Evolutionary conservation across 2,888 invertebrate genomes (phyloP), one percentile per base, ranked within the genome.

Genomic region (Troides oblongomaculatus): DNA sequence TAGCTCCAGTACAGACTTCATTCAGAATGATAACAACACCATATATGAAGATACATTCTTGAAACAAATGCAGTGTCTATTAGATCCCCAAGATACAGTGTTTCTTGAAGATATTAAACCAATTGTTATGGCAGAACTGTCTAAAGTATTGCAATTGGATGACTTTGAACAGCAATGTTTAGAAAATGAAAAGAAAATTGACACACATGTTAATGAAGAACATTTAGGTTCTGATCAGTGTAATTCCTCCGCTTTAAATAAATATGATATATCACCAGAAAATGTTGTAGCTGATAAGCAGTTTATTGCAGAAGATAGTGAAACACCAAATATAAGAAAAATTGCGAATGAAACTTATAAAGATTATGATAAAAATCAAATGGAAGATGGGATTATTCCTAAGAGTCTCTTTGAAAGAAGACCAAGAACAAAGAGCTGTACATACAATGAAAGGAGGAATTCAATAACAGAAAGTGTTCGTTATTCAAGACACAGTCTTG

Each of bases 41-140:
- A 92, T 96, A 93, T 92, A 94, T 94, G 80, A 97, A 81, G 79
- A 97, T 94, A 93, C 97, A 93, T 88, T 97, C 94, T 86, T 97
- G 96, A 79, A 97, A 88, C 78, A 96, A 84, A 87, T 94, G 93
- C 94, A 93, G 71, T 93, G 93, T 62, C 89, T 94, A 76, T 77
- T 94, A 36, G 94, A 94, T 77, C 93, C 94, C 0, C 93, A 93
- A 74, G 94, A 94, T 58, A 90, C 92, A 18, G 85, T 94, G 0
- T 87, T 94, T 58, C 84, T 94, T 14, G 92, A 93, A 72, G 94
- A 94, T 77, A 88, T 94, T 66, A 94, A 94, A 39, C 94, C 94
- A 3, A 86, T 93, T 69, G 94, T 94, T 7, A 93, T 94, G 81
- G 93, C 94, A 65, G 94, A 94, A 79, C 81, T 94, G 0, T 93